phyloP scores from a whole-genome alignment of 2,113 vertebrate genomes.

The Nothobranchius furzeri region DNA sequence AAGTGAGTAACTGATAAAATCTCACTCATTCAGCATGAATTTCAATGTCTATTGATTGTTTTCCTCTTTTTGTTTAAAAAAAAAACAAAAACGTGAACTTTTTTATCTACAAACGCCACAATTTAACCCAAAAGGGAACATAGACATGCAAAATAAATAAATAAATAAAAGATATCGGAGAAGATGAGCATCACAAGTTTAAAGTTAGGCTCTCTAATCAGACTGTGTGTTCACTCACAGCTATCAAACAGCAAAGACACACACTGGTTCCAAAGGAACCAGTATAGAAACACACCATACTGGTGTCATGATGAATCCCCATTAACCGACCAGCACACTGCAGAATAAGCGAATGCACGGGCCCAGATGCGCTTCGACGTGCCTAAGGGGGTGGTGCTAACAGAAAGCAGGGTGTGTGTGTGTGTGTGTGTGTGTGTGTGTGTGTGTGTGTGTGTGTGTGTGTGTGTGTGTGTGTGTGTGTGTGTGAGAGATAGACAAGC shows the following conservation, averaged over 20 bases:
- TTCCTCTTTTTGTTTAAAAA: no score
- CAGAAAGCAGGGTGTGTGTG: neutral
- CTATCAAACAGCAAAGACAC: conserved; percentile 5
- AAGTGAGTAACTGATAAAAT: no score
- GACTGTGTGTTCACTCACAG: neutral
- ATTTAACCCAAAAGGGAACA: neutral
- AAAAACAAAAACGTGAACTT: no score
- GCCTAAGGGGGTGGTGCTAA: conserved; percentile 15
- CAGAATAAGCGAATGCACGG: conserved; percentile 24
- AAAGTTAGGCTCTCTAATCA: neutral
- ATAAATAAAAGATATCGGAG: neutral
- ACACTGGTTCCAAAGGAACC: conserved; percentile 3
- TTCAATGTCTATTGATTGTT: neutral
- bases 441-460: neutral
- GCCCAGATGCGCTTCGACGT: conserved; percentile 32
- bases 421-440: neutral
- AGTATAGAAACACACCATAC: conserved; percentile 27
- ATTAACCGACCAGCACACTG: conserved; percentile 33
- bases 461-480: no score
- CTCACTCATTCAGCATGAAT: conserved; percentile 11
- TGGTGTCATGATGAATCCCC: conserved; percentile 9
- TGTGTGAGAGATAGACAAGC: conserved; percentile 52
- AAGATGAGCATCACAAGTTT: no score
- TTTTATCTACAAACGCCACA: neutral
- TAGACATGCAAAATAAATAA: neutral